Base-by-base conservation (phyloP, 2,113 vertebrate species). In the Pycnonotus jocosus region DNA sequence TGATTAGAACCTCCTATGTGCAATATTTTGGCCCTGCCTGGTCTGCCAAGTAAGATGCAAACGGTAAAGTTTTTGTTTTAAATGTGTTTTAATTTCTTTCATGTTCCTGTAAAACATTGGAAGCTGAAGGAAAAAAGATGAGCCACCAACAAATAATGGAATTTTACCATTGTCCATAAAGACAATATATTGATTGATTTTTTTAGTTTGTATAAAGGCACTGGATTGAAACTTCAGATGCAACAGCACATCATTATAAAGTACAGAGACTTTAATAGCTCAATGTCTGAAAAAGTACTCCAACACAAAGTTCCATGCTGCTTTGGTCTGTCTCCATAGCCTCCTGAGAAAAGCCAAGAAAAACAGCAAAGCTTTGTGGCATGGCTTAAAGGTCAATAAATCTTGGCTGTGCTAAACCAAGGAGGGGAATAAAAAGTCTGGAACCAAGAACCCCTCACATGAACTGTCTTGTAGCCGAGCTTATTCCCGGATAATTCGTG, bases 271-370 rank as follows among this genome's bases (percentile, higher is more conserved):
- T 88, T 94, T 89, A 91, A 91, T 70, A 92, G 82, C 38, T 92
- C 68, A 80, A 45, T 85, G 89, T 92, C 53, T 95, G 77, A 96
- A 94, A 96, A 97, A 88, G 22, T 76, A 74, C 70, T 93, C 70
- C 82, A 79, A 27, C 47, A 73, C 25, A 88, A 93, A 74, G 44
- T 93, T 91, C 60, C 40, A 21, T 22, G 71, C 38, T 85, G 30
- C 37, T 61, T 93, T 20, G 12, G 10, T 95, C 90, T 95, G 83
- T 86, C 53, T 91, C 62, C 2, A 18, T 38, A 65, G 12, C 80
- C 56, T 92, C 23, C 51, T 15, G 20, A 83, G 66, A 82, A 88
- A 89, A 95, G 78, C 83, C 92, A 96, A 93, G 82, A 84, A 83
- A 72, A 94, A 87, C 82, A 91, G n/a, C 35, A 78, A 86, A 40